Percentiles rank a stretch among this genome's conserved stretches.
phyloP scores from a whole-genome alignment of 2,888 invertebrate genomes.

The Himalopsyche japonica region DNA sequence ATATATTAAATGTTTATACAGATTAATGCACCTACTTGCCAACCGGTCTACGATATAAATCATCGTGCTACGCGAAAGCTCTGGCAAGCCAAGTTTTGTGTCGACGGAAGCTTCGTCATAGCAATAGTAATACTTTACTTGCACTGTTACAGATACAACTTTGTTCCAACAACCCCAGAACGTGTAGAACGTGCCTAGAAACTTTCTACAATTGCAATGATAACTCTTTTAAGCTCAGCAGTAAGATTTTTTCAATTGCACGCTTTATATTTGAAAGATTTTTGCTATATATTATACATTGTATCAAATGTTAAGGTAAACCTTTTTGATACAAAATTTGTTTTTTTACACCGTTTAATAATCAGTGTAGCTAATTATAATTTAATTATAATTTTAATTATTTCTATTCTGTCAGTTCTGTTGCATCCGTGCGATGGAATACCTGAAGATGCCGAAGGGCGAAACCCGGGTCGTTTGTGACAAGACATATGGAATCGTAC shows the following conservation, averaged over 20 bases:
- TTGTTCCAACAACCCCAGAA: not conserved
- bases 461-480: too few species aligned
- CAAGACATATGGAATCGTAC: too few species aligned
- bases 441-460: too few species aligned
- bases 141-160: not conserved
- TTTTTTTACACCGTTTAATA: too few species aligned
- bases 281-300: too few species aligned
- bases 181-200: not conserved
- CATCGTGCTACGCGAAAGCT: not conserved
- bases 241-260: not conserved
- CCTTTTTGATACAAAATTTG: too few species aligned
- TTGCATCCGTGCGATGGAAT: too few species aligned
- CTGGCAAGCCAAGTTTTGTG: constrained; percentile 8
- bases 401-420: too few species aligned
- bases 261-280: not conserved
- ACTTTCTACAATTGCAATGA: not conserved
- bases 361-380: too few species aligned
- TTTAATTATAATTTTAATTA: too few species aligned
- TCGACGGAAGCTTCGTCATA: not conserved
- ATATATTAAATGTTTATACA: not conserved
- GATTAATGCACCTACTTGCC: constrained; percentile 10
- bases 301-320: too few species aligned
- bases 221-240: not conserved
- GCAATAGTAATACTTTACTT: not conserved
- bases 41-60: not conserved